phyloP scores from a whole-genome alignment of 2,888 invertebrate species.

The Melanotus villosus region DNA sequence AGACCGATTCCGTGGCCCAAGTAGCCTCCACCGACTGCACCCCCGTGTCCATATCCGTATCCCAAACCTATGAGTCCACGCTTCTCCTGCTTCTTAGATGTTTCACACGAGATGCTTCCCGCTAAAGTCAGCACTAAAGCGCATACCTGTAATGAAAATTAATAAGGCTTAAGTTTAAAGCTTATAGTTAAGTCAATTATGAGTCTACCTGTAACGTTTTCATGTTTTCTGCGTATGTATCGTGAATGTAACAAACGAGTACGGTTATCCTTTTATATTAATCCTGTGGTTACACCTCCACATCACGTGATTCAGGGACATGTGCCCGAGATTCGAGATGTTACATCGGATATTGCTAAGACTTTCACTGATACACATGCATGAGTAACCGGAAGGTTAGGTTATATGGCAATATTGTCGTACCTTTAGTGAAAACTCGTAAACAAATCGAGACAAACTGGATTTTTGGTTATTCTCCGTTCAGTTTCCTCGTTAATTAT shows the following conservation, averaged over 20 bases:
- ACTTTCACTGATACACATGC: conserved; percentile 50
- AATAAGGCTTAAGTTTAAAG: not conserved
- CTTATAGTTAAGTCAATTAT: not conserved
- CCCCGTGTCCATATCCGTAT: conserved; percentile 37
- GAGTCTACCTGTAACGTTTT: conserved; percentile 48
- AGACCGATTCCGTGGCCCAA: conserved; percentile 55
- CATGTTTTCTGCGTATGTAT: conserved; percentile 47
- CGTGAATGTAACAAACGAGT: conserved; percentile 35
- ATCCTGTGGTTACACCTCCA: conserved; percentile 37
- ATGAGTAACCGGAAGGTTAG: conserved; percentile 47
- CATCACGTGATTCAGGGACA: conserved; percentile 38
- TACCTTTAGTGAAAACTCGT: conserved; percentile 32
- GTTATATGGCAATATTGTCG: conserved; percentile 24
- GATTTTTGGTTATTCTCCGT: conserved; percentile 29
- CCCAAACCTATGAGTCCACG: conserved; percentile 61
- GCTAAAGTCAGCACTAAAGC: conserved; percentile 56
- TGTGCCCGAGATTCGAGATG: conserved; percentile 47
- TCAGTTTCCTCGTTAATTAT: conserved; percentile 29
- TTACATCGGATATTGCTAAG: conserved; percentile 48
- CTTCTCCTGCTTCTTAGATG: conserved; percentile 61
- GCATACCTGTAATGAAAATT: conserved; percentile 55
- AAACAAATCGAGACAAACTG: conserved; percentile 32
- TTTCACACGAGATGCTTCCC: conserved; percentile 47
- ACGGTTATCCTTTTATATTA: conserved; percentile 44
- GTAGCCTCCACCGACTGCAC: not conserved